A percentile compares a stretch with the other conserved stretches of the same genome.
phyloP scores from a whole-genome alignment of 2,113 vertebrate genomes.

The Onychorhynchus coronatus region DNA sequence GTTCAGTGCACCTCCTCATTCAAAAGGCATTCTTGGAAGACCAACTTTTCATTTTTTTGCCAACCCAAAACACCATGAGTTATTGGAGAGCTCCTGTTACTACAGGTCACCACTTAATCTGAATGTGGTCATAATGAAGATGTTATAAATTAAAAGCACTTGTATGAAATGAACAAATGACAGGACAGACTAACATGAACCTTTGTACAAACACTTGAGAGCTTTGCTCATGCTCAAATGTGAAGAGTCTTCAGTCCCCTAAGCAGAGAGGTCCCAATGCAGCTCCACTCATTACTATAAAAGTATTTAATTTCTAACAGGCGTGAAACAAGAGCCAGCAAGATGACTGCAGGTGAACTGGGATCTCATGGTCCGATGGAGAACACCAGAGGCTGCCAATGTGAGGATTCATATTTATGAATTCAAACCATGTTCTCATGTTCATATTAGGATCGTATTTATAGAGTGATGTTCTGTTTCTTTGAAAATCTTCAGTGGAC shows the following conservation, averaged over 20 bases:
- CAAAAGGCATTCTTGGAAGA: background rate
- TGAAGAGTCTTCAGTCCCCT: background rate
- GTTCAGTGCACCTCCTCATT: constrained; percentile 50
- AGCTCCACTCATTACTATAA: background rate
- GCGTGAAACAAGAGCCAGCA: background rate
- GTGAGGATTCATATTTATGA: background rate
- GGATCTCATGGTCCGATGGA: background rate
- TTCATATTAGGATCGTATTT: background rate
- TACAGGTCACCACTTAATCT: background rate
- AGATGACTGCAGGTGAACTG: background rate
- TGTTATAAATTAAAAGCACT: background rate
- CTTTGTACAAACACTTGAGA: background rate
- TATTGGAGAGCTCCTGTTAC: background rate
- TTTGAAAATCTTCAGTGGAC: background rate
- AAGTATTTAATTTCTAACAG: background rate
- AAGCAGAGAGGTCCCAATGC: background rate
- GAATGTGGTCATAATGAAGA: background rate
- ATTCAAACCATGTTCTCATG: background rate
- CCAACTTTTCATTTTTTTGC: background rate
- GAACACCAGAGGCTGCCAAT: background rate
- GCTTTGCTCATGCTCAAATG: background rate
- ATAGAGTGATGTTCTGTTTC: background rate
- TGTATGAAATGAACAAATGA: background rate
- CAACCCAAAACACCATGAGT: background rate
- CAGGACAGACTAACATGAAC: background rate